Base-by-base conservation (phyloP, 2,797 vertebrate genomes). In the Pygocentrus nattereri region DNA sequence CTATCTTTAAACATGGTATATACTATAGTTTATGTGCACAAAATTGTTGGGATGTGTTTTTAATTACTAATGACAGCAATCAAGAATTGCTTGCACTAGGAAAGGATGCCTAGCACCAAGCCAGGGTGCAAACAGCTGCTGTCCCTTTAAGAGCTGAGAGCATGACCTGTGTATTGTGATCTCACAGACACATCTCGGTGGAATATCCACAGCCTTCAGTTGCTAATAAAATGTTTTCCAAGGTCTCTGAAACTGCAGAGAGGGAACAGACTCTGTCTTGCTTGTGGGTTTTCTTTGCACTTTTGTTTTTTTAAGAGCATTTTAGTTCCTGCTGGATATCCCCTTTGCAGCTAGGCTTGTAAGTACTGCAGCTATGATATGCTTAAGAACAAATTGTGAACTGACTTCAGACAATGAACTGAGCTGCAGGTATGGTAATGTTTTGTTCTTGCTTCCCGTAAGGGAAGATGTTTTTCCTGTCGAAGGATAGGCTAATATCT, bases 131-230 rank as follows among this genome's bases (percentile, higher is more conserved):
- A 83, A 70, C 23, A 41, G n/a, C 25, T 13, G 11, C 80, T 84
- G 80, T 86, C 64, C 11, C 88, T 87, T 88, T 84, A 85, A 88
- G 73, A 68, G 18, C 50, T 15, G 4, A 61, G 59, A 77, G 5
- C 47, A 68, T 80, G 78, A 81, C 56, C 59, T 76, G 59, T 65
- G 76, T 18, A 50, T 84, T 38, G 61, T 88, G 83, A 88, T 85
- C 81, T 88, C 81, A 80, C 74, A 82, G 64, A 69, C 76, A 49
- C 49, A 31, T 82, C 77, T 73, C 67, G 58, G 54, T 56, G 65
- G 52, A 59, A 76, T 25, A 86, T 65, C 44, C 72, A 59, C 67
- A 59, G 31, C 21, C 70, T 31, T 50, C n/a, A 5, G 23, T 56
- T 76, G 38, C 77, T 61, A 83, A 34, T 73, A 67, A 65, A 81